Percentiles rank a stretch among this genome's conserved stretches.
Conservation (phyloP, 2,888 invertebrate species). For the Argyresthia goedartella region DNA sequence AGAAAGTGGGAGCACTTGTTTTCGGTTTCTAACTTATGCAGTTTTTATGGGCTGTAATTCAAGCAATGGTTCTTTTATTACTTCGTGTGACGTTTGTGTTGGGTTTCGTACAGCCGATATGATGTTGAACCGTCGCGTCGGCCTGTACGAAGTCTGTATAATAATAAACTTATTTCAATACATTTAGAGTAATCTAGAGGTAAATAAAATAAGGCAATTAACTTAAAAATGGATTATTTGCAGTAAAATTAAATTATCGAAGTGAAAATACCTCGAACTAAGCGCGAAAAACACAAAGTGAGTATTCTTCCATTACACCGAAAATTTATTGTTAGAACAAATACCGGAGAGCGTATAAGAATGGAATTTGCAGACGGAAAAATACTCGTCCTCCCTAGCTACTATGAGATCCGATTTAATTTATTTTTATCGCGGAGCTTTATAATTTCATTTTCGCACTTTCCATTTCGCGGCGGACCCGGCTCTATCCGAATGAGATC, state of each 20-base stretch:
- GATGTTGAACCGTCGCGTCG: no score
- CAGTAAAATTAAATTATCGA: no score
- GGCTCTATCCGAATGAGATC: constrained; percentile 71
- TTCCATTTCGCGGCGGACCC: constrained; percentile 64
- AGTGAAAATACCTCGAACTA: background rate
- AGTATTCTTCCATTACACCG: constrained; percentile 64
- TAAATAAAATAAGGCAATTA: no score
- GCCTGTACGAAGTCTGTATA: no score
- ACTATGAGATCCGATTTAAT: constrained; percentile 70
- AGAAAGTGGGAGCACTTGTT: background rate
- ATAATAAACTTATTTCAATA: no score
- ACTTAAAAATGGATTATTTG: no score
- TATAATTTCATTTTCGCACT: constrained; percentile 73
- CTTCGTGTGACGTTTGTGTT: background rate
- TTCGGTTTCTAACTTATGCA: background rate
- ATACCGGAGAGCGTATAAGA: constrained; percentile 44
- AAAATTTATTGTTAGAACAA: constrained; percentile 69
- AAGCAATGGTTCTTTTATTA: background rate
- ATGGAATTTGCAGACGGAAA: constrained; percentile 60
- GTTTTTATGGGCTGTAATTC: background rate
- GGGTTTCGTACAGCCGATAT: background rate
- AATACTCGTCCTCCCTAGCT: constrained; percentile 61
- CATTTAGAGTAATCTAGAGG: no score
- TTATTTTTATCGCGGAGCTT: constrained; percentile 71
- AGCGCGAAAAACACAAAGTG: constrained; percentile 46